phyloP scores from a whole-genome alignment of 2,113 vertebrate genomes.

The Ptychochromis oligacanthus region DNA sequence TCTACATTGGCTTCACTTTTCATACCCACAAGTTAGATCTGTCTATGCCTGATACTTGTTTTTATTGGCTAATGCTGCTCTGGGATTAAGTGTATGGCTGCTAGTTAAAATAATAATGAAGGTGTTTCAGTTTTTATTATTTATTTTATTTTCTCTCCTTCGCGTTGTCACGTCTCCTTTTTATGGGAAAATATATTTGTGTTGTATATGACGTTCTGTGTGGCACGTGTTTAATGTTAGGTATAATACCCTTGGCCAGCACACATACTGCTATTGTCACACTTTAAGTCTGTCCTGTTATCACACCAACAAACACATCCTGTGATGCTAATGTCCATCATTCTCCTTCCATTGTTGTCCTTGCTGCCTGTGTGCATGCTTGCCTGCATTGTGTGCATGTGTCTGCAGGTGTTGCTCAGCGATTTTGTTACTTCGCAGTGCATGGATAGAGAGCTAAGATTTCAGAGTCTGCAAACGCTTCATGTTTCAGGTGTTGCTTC shows the following conservation, averaged over 20 bases:
- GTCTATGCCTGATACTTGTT: background rate
- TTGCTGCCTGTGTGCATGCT: background rate
- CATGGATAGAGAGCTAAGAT: background rate
- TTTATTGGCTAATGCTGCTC: background rate
- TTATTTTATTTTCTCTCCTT: background rate
- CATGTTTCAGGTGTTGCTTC: slow-evolving; percentile 27
- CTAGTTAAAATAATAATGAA: background rate
- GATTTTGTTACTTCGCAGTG: slow-evolving; percentile 28
- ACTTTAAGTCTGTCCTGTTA: too few species aligned
- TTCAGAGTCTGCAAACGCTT: slow-evolving; percentile 24
- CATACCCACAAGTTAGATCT: too few species aligned
- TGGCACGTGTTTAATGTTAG: background rate
- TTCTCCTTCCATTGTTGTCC: slow-evolving; percentile 20
- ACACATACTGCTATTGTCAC: too few species aligned
- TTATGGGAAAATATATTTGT: background rate
- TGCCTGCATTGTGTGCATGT: slow-evolving; percentile 22
- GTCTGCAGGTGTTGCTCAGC: slow-evolving; percentile 10
- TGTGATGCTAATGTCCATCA: slow-evolving; percentile 9
- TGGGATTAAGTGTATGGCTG: background rate
- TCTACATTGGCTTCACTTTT: too few species aligned
- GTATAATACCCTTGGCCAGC: background rate
- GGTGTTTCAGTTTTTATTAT: background rate
- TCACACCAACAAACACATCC: slow-evolving; percentile 35
- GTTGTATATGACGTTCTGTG: background rate
- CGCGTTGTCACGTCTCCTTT: background rate